Base-by-base conservation (phyloP, 1,140 invertebrate genomes). In the Apis cerana region DNA sequence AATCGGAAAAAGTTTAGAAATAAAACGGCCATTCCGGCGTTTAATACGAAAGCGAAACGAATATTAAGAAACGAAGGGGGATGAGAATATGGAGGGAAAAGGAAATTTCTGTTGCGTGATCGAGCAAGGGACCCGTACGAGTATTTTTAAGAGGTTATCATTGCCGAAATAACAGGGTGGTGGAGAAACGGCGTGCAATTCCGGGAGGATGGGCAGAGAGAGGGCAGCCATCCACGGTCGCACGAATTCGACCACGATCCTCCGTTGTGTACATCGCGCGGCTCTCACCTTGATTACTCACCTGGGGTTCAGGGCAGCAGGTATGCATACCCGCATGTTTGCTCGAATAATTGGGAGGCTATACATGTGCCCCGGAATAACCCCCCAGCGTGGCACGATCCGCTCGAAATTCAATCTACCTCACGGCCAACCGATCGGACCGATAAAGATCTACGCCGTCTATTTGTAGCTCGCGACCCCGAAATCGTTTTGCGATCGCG, bases 251-350 rank as follows among this genome's bases (percentile, higher is more conserved):
- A 67, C 50, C 61, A 77, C 76, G 58, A 76, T 74, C 69, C 71
- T 71, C 75, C 56, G 59, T 76, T 80, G 75, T 82, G 78, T 84
- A 79, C 79, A 88, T 84, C 77, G 67, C 56, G 74, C 75, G 65
- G 69, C 86, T 88, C 85, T 88, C 85, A 88, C 78, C 86, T 88
- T 88, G 86, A 88, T 88, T 88, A 88, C 86, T 88, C 86, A 88
- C 86, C 86, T 88, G 85, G 86, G 86, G 77, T 88, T 87, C 78
- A 50, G 76, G 68, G 54, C 74, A 84, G 74, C 85, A 81, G 86
- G 85, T 88, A 88, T 88, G 86, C 86, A 84, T 87, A 87, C 85
- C 86, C 86, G 86, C 86, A 88, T 88, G 86, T 88, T 88, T 88
- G 86, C 86, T 80, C 86, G 86, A 88, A 88, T 88, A 88, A 88